A percentile compares a stretch with the other conserved stretches of the same genome.
These are phyloP conservation scores for Upupa epops DNA, from an alignment of 2,113 vertebrate genomes.

Conservation along the genomic window DNA sequence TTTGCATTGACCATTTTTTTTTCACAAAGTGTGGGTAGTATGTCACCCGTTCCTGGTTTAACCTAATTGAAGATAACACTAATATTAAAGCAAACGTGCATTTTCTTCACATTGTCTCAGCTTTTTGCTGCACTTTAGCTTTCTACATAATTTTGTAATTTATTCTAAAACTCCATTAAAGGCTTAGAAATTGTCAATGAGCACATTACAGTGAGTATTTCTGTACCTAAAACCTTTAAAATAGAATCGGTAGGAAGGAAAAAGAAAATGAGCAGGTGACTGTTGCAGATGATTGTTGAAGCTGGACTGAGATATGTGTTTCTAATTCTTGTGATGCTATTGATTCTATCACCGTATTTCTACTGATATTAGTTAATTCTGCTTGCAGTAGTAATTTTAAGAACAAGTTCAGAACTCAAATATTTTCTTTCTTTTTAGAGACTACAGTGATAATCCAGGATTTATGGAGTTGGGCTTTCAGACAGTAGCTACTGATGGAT, in stretches of 20 bases:
- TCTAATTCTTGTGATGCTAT: not conserved
- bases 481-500: not conserved
- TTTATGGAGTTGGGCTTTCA: not conserved
- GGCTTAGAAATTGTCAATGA: not conserved
- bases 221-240: not conserved
- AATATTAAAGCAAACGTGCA: not conserved
- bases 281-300: not conserved
- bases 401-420: not conserved
- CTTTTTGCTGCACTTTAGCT: not conserved
- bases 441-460: conserved; percentile 11
- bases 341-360: not conserved
- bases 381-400: not conserved
- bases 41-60: not conserved
- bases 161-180: not conserved
- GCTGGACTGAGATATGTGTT: not conserved
- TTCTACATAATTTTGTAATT: not conserved
- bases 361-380: not conserved
- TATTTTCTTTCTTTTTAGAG: not conserved
- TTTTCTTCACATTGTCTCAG: not conserved
- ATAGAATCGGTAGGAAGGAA: not conserved
- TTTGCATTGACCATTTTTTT: no score
- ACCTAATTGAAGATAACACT: not conserved
- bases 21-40: not conserved
- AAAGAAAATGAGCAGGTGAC: not conserved
- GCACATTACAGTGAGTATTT: not conserved